Conservation (phyloP, 64 coral and sea anemone species). For the Pocillopora damicornis region DNA sequence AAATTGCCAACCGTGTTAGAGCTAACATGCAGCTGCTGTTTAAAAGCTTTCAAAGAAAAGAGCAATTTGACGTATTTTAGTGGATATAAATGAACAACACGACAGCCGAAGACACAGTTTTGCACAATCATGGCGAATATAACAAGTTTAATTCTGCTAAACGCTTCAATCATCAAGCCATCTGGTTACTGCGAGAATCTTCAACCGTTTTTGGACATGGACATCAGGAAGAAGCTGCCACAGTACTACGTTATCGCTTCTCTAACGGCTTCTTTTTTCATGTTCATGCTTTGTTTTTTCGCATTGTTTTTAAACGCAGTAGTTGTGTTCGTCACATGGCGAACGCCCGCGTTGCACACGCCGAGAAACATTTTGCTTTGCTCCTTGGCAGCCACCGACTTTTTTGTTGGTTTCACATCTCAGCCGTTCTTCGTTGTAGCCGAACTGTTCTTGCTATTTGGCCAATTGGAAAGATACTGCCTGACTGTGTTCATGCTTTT, state of each 20-base stretch:
- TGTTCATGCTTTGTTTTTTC: not conserved
- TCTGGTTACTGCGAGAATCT: not conserved
- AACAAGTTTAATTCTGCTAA: not conserved
- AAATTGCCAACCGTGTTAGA: too few species aligned
- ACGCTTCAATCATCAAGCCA: not conserved
- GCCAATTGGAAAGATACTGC: constrained; percentile 29
- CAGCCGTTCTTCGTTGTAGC: constrained; percentile 48
- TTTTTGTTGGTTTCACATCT: constrained; percentile 52
- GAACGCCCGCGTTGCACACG: constrained; percentile 37
- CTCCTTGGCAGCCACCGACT: constrained; percentile 67
- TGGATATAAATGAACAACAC: too few species aligned
- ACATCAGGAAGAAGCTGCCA: constrained; percentile 6
- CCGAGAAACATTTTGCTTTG: constrained; percentile 53
- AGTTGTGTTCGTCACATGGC: constrained; percentile 40
- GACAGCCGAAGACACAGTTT: not conserved
- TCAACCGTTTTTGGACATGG: constrained; percentile 9
- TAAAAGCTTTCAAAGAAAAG: too few species aligned
- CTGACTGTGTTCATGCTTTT: constrained; percentile 47
- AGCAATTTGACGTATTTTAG: too few species aligned
- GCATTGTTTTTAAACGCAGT: constrained; percentile 47
- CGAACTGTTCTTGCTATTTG: constrained; percentile 22
- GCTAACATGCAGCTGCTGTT: too few species aligned
- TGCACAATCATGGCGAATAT: not conserved
- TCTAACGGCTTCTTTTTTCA: not conserved
- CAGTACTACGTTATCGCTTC: not conserved